phyloP scores from a whole-genome alignment of 2,888 invertebrate species.

The Nomada flava region DNA sequence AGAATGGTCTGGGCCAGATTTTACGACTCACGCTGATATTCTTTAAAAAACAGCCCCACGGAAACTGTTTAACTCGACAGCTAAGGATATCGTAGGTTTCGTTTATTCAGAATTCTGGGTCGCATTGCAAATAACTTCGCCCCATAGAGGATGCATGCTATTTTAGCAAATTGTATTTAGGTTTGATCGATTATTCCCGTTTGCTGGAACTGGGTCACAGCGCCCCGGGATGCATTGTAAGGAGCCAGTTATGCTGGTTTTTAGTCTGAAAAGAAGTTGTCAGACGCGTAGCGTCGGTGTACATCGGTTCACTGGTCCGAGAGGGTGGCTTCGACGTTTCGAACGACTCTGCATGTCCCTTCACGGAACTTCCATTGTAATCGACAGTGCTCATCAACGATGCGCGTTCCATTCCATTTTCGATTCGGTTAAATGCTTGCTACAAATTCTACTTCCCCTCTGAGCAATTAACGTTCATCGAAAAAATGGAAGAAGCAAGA shows the following conservation, averaged over 20 bases:
- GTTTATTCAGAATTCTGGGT: slow-evolving; percentile 14
- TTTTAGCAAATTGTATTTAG: slow-evolving; percentile 58
- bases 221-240: slow-evolving; percentile 77
- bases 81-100: background rate
- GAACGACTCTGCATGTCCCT: slow-evolving; percentile 77
- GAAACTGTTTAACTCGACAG: too few relatives aligned
- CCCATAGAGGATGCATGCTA: slow-evolving; percentile 43
- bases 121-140: slow-evolving; percentile 24
- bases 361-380: slow-evolving; percentile 74
- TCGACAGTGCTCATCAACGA: background rate
- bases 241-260: slow-evolving; percentile 79
- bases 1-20: too few relatives aligned
- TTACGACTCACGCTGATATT: too few relatives aligned
- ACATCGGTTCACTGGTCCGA: slow-evolving; percentile 75
- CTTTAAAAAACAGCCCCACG: too few relatives aligned
- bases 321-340: slow-evolving; percentile 77
- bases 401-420: background rate
- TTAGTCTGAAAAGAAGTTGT: slow-evolving; percentile 79
- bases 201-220: slow-evolving; percentile 79
- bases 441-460: background rate
- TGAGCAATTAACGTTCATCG: background rate
- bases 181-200: slow-evolving; percentile 57
- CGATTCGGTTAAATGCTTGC: slow-evolving; percentile 6
- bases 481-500: background rate
- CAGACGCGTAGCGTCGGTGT: slow-evolving; percentile 80